Conservation (phyloP, 2,888 invertebrate genomes). For the Eristalis tenax region DNA sequence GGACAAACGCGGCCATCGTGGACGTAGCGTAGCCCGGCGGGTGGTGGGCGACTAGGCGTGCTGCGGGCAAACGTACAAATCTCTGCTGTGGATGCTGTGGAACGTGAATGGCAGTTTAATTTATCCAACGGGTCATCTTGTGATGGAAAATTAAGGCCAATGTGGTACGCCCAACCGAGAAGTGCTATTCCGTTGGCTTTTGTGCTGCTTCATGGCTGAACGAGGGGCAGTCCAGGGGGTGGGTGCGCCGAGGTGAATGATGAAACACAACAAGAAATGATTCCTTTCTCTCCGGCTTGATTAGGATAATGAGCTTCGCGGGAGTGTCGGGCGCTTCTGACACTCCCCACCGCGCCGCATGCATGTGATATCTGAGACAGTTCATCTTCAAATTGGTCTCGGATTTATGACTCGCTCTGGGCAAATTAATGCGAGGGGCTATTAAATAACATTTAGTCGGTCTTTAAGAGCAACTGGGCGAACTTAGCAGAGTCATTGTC, state of each 20-base stretch:
- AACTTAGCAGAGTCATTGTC: not conserved
- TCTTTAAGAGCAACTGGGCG: not conserved
- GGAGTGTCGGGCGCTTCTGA: too few species aligned
- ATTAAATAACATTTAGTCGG: not conserved
- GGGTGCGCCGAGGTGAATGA: not conserved
- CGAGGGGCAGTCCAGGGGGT: not conserved
- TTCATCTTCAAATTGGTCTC: not conserved
- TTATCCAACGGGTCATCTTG: constrained; percentile 71
- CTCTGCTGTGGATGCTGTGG: constrained; percentile 59
- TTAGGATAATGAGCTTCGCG: constrained; percentile 40
- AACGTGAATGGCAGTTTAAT: constrained; percentile 71
- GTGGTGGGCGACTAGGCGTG: not conserved
- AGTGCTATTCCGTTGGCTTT: constrained; percentile 31
- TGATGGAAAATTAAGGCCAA: constrained; percentile 66
- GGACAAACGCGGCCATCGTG: not conserved
- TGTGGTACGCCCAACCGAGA: constrained; percentile 64
- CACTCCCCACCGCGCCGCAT: not conserved
- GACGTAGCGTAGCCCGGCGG: not conserved
- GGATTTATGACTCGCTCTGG: not conserved
- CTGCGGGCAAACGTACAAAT: constrained; percentile 23
- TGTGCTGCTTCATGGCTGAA: not conserved
- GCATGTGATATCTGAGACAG: not conserved
- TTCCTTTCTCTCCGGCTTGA: constrained; percentile 18
- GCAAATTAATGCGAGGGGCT: not conserved
- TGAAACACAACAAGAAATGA: not conserved